Percentiles rank a stretch among this genome's conserved stretches.
phyloP scores from a whole-genome alignment of 2,797 vertebrate species.

The Trichosurus vulpecula region DNA sequence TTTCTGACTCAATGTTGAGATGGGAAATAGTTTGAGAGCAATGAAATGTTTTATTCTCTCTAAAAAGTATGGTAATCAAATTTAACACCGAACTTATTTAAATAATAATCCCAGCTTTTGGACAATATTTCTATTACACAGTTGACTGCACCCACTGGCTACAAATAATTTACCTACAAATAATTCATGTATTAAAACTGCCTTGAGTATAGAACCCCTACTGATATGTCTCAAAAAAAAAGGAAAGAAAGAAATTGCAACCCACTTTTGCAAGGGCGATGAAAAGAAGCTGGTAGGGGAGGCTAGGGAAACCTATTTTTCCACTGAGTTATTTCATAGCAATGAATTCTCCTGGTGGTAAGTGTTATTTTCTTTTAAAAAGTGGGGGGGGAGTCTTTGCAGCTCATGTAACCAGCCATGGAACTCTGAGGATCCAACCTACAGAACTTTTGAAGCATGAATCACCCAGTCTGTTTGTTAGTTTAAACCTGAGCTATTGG shows the following conservation, averaged over 20 bases:
- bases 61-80: constrained; percentile 77
- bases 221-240: constrained; percentile 65
- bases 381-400: neutral
- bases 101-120: constrained; percentile 78
- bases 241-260: constrained; percentile 55
- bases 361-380: constrained; percentile 40
- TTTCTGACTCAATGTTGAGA: constrained; percentile 71
- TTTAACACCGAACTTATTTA: constrained; percentile 80
- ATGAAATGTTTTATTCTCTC: constrained; percentile 77
- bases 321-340: constrained; percentile 51
- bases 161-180: constrained; percentile 81
- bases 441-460: constrained; percentile 65
- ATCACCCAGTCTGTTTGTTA: constrained; percentile 69
- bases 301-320: neutral
- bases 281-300: constrained; percentile 37
- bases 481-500: constrained; percentile 72
- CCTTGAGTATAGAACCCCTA: constrained; percentile 67
- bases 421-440: constrained; percentile 69
- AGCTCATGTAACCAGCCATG: constrained; percentile 50
- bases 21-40: constrained; percentile 77
- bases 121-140: constrained; percentile 80
- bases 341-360: constrained; percentile 32
- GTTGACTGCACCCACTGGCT: constrained; percentile 78
- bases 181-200: constrained; percentile 77
- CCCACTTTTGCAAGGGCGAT: constrained; percentile 48